Conservation (phyloP, 2,113 vertebrate species). For the Cephalopterus ornatus region DNA sequence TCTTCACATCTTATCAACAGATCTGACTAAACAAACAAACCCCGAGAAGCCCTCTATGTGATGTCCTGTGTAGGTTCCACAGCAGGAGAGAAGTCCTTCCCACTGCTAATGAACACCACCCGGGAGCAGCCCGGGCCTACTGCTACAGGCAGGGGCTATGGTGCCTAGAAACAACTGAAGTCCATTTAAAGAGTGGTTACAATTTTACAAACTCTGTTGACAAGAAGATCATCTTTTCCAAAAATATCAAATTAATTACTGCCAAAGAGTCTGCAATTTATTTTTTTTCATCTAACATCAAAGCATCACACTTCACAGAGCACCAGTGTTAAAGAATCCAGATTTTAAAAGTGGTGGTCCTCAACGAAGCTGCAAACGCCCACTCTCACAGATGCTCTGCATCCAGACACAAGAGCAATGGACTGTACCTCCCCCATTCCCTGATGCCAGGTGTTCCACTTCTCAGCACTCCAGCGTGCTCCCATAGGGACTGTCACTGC, state of each 20-base stretch:
- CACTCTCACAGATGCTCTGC: neutral
- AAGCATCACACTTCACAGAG: neutral
- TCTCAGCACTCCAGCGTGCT: fast-evolving
- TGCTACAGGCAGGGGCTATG: neutral
- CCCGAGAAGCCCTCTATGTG: neutral
- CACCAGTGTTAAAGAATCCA: neutral
- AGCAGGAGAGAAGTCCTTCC: neutral
- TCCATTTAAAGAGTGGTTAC: neutral
- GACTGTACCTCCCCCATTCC: neutral
- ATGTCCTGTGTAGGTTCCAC: neutral
- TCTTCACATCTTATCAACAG: neutral
- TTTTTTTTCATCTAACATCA: neutral
- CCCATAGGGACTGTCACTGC: neutral
- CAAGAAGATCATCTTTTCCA: neutral
- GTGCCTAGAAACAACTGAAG: neutral
- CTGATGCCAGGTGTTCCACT: neutral
- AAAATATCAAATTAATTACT: neutral
- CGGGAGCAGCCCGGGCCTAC: neutral
- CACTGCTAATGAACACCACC: neutral
- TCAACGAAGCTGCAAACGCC: fast-evolving
- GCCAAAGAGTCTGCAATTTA: neutral
- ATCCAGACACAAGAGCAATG: fast-evolving
- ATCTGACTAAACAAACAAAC: neutral
- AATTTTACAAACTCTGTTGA: neutral
- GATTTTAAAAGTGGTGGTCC: fast-evolving